These are phyloP conservation scores for Poeciliopsis infans DNA, from an alignment of 2,797 vertebrate species.

Conservation along the genomic window DNA sequence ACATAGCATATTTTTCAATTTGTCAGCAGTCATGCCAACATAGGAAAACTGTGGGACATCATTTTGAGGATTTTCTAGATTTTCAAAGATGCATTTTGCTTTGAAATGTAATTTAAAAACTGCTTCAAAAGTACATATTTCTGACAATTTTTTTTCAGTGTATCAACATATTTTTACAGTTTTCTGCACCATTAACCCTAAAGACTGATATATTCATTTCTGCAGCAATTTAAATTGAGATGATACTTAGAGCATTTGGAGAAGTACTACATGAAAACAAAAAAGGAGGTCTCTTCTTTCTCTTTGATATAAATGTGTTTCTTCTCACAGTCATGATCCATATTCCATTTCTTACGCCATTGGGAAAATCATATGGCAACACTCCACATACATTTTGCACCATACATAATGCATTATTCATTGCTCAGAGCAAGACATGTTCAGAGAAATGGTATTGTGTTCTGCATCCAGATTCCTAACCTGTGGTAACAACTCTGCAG, in stretches of 20 bases:
- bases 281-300: neutral
- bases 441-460: constrained; percentile 32
- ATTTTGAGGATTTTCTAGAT: neutral
- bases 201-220: constrained; percentile 26
- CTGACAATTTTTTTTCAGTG: neutral
- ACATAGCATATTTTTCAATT: neutral
- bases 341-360: neutral
- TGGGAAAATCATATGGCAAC: neutral
- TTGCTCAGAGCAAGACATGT: constrained; percentile 31
- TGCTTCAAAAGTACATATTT: constrained; percentile 13
- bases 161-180: constrained; percentile 27
- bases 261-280: constrained; percentile 13
- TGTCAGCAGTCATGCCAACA: neutral
- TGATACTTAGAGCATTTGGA: constrained; percentile 29
- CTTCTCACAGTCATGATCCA: neutral
- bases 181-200: constrained; percentile 36
- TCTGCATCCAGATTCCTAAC: constrained; percentile 65
- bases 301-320: neutral
- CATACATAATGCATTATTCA: constrained; percentile 1
- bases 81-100: neutral
- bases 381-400: constrained; percentile 13
- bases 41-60: neutral
- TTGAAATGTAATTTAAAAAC: neutral
- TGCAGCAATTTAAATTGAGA: neutral
- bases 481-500: constrained; percentile 52